Percentiles rank a stretch among this genome's conserved stretches.
Conservation (phyloP, 2,113 vertebrate genomes). For the Carassius gibelio region DNA sequence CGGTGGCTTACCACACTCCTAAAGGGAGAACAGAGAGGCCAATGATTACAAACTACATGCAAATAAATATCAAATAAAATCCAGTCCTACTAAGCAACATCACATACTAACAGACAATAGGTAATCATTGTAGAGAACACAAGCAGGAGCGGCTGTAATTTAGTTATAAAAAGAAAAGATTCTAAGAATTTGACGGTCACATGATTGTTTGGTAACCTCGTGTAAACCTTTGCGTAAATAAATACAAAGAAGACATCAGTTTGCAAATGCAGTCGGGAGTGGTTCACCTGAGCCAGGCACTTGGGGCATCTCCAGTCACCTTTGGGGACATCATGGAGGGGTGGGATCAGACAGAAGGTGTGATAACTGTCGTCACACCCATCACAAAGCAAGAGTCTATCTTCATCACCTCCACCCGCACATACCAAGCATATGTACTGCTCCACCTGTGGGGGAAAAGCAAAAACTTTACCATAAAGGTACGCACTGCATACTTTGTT, state of each 20-base stretch:
- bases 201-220: background rate
- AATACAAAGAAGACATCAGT: background rate
- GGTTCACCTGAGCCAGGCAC: slow-evolving; percentile 92
- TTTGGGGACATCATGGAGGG: slow-evolving; percentile 94
- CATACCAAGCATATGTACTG: slow-evolving; percentile 93
- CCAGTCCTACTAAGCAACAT: background rate
- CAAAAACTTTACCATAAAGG: background rate
- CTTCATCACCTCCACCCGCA: slow-evolving; percentile 89
- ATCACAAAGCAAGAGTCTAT: slow-evolving; percentile 90
- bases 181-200: background rate
- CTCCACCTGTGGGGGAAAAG: slow-evolving; percentile 81
- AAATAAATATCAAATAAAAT: background rate
- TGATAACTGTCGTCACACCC: slow-evolving; percentile 99
- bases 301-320: slow-evolving; percentile 98
- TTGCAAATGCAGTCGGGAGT: background rate
- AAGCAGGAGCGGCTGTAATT: background rate
- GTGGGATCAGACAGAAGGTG: slow-evolving; percentile 94
- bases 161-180: background rate
- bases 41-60: background rate
- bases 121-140: background rate
- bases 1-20: slow-evolving; percentile 96
- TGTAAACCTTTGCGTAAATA: background rate
- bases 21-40: slow-evolving; percentile 39
- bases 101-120: background rate
- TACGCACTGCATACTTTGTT: background rate